Percentiles rank a stretch among this genome's conserved stretches.
Conservation (phyloP, 2,888 invertebrate genomes). For the Epinotia brunnichana region DNA sequence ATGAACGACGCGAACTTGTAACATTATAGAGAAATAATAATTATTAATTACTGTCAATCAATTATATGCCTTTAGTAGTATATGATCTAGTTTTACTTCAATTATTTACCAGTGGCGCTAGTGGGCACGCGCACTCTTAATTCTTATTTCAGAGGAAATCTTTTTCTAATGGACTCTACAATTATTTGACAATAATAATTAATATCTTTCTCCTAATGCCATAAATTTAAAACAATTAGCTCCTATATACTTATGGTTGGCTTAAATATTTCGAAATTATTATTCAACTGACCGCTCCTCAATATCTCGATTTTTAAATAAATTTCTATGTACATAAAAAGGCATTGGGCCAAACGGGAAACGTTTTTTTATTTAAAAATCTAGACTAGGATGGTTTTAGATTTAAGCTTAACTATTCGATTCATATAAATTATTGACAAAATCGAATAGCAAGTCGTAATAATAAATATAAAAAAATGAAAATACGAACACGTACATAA, state of each 20-base stretch:
- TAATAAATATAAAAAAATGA: slow-evolving; percentile 31
- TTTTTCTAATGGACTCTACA: neutral
- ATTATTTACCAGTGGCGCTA: too few species aligned
- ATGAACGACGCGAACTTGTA: neutral
- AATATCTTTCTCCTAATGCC: neutral
- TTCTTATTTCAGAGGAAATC: too few species aligned
- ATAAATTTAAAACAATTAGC: slow-evolving; percentile 13
- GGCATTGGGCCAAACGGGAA: neutral
- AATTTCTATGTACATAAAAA: neutral
- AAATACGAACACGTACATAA: slow-evolving; percentile 48
- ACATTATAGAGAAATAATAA: neutral
- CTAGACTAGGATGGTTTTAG: slow-evolving; percentile 15
- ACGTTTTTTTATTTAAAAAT: slow-evolving; percentile 29
- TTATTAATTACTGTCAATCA: slow-evolving; percentile 2
- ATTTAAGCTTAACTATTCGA: slow-evolving; percentile 38
- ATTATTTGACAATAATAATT: slow-evolving; percentile 5
- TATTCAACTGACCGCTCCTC: neutral
- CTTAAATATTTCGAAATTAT: slow-evolving; percentile 24
- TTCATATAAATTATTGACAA: slow-evolving; percentile 32
- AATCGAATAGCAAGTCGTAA: slow-evolving; percentile 39
- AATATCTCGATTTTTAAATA: slow-evolving; percentile 29
- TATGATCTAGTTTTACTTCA: too few species aligned
- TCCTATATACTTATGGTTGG: neutral
- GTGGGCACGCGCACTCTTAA: too few species aligned
- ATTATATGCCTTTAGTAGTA: neutral